phyloP scores from a whole-genome alignment of 37 sponge, comb jelly and placozoan genomes.

The Spongilla lacustris region DNA sequence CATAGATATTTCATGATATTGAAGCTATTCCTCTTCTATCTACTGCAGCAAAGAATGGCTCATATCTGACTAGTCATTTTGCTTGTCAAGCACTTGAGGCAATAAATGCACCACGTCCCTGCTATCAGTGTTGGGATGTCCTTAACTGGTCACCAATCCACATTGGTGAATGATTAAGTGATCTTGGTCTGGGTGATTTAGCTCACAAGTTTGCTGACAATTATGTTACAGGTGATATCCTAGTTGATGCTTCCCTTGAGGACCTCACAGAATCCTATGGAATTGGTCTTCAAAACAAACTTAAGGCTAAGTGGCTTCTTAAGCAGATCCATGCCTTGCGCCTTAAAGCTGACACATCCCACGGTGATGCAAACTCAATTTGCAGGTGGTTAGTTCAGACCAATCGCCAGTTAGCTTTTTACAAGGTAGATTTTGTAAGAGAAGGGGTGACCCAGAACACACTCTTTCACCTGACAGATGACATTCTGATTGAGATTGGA shows the following conservation, averaged over 20 bases:
- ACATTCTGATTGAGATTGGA: slow-evolving; percentile 23
- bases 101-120: slow-evolving; percentile 17
- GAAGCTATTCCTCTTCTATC: slow-evolving; percentile 14
- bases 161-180: slow-evolving; percentile 22
- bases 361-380: slow-evolving; percentile 20
- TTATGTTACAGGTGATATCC: slow-evolving; percentile 35
- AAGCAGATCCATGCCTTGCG: slow-evolving; percentile 34
- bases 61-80: slow-evolving; percentile 25
- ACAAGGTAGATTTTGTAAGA: slow-evolving; percentile 27
- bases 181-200: slow-evolving; percentile 26
- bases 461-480: slow-evolving; percentile 44
- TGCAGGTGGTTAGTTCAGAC: slow-evolving; percentile 40
- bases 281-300: slow-evolving; percentile 18
- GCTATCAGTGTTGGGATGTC: slow-evolving; percentile 53
- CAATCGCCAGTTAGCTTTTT: slow-evolving; percentile 30
- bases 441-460: slow-evolving; percentile 24
- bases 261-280: slow-evolving; percentile 28
- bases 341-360: slow-evolving; percentile 26
- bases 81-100: slow-evolving; percentile 29
- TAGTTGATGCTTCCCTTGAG: slow-evolving; percentile 25
- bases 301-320: slow-evolving; percentile 40
- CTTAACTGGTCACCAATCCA: slow-evolving; percentile 30
- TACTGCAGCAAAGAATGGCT: slow-evolving; percentile 41
- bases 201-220: slow-evolving; percentile 17
- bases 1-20: slow-evolving; percentile 47